Evolutionary conservation across 2,888 invertebrate species (phyloP), one percentile per base, ranked within the genome.

Genomic region (Papilio demoleus): DNA sequence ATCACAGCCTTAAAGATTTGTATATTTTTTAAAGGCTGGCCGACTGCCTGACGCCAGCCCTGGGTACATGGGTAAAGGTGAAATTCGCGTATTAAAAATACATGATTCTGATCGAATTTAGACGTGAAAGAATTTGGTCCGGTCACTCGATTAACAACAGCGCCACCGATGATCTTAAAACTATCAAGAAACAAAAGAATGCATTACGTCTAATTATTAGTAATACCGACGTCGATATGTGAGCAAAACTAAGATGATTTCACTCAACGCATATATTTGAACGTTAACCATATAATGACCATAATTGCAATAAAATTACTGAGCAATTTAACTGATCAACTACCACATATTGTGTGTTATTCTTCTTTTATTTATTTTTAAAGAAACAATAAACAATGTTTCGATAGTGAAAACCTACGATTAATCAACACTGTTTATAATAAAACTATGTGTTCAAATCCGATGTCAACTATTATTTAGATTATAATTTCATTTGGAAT

Each of bases 181-280:
- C n/a, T n/a, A n/a, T n/a, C 8, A 8, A 17, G 42, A 42, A 42
- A 40, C n/a, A n/a, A 40, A 40, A 11, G 2, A 22, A 45, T 11
- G 1, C 2, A 50, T 50, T 50, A 27, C 14, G 4, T 8, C 27
- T 8, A 14, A 3, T 27, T 4, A 50, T 50, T 17, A 31, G 53
- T 17, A 27, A 24, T 50, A 31, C n/a, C 31, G 50, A 50, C 50
- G 50, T 50, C 24, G 24, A 24, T 19, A 50, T 56, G n/a, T 9
- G 31, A 56, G 31, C 53, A 56, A 31, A 31, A 56, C 14, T n/a
- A 56, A 8, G 31, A 56, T 50, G 24, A 50, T 56, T 56, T 56
- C n/a, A 56, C 27, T 31, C 31, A 9, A 56, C 53, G 31, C 31
- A 31, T 31, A 8, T n/a, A n/a, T 53, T 56, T 56, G 17, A 56